Percentiles rank a stretch among this genome's conserved stretches.
These are phyloP conservation scores for Lacerta bilineata DNA, from an alignment of 2,797 vertebrate genomes.

Conservation along the genomic window DNA sequence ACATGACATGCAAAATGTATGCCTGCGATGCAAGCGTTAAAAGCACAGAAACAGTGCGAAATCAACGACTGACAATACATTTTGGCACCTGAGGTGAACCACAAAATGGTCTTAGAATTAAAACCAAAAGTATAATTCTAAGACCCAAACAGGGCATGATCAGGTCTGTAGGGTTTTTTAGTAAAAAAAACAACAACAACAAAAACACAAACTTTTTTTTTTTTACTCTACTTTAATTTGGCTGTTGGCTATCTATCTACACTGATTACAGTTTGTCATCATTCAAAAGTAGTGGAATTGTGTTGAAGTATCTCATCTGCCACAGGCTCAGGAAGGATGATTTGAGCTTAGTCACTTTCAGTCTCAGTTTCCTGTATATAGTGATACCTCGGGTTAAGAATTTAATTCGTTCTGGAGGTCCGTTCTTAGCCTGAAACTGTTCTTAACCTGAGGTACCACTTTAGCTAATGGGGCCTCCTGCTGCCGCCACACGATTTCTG, in stretches of 20 bases:
- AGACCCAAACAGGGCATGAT: neutral
- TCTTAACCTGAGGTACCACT: too few species aligned
- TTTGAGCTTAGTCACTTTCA: neutral
- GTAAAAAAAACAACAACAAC: too few species aligned
- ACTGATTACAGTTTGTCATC: neutral
- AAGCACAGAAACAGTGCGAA: neutral
- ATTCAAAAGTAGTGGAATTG: neutral
- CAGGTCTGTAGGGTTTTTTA: too few species aligned
- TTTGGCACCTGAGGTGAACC: too few species aligned
- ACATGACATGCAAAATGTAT: neutral
- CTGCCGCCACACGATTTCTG: too few species aligned
- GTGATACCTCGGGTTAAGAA: too few species aligned
- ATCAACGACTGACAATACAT: neutral
- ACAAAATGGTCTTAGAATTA: neutral
- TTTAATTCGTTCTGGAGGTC: too few species aligned
- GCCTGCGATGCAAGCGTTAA: neutral
- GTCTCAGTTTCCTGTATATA: neutral
- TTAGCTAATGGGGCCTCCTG: too few species aligned
- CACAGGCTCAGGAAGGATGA: neutral
- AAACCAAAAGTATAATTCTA: neutral
- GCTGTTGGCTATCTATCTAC: neutral
- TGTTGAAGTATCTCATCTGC: neutral
- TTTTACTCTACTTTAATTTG: neutral
- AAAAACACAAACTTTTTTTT: too few species aligned
- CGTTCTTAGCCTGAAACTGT: too few species aligned